phyloP scores from a whole-genome alignment of 2,888 invertebrate species.

The Trypoxylon attenuatum region DNA sequence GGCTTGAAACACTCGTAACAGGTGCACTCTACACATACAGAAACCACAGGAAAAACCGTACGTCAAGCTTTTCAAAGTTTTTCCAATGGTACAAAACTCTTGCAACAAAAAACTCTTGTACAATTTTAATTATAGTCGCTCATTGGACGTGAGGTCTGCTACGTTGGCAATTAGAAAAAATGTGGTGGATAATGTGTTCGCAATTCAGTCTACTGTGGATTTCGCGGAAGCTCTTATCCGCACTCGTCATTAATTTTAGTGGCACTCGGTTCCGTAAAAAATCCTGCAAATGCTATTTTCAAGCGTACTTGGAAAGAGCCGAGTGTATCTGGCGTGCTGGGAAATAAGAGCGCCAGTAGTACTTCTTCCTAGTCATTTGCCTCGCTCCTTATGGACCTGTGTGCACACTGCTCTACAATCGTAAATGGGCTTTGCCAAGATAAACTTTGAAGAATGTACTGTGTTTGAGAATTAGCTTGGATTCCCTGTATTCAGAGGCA shows the following conservation, averaged over 20 bases:
- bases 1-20: too few relatives aligned
- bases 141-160: too few relatives aligned
- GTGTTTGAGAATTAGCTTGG: too few relatives aligned
- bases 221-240: background rate
- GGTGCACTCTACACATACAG: too few relatives aligned
- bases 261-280: background rate
- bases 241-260: background rate
- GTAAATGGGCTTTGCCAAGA: background rate
- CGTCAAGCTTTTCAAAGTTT: too few relatives aligned
- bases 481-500: too few relatives aligned
- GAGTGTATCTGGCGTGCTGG: background rate
- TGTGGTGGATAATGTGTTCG: too few relatives aligned
- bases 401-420: slow-evolving; percentile 8
- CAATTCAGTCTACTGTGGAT: background rate
- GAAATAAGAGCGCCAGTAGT: background rate
- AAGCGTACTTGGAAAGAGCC: background rate
- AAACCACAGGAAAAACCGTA: too few relatives aligned
- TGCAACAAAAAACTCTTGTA: too few relatives aligned
- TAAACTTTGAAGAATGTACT: too few relatives aligned
- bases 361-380: background rate
- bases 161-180: background rate
- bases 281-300: background rate
- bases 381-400: background rate
- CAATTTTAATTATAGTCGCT: too few relatives aligned
- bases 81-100: too few relatives aligned